A percentile compares a stretch with the other conserved stretches of the same genome.
These are phyloP conservation scores for Diachasmimorpha longicaudata DNA, from an alignment of 1,140 invertebrate species.

Conservation along the genomic window DNA sequence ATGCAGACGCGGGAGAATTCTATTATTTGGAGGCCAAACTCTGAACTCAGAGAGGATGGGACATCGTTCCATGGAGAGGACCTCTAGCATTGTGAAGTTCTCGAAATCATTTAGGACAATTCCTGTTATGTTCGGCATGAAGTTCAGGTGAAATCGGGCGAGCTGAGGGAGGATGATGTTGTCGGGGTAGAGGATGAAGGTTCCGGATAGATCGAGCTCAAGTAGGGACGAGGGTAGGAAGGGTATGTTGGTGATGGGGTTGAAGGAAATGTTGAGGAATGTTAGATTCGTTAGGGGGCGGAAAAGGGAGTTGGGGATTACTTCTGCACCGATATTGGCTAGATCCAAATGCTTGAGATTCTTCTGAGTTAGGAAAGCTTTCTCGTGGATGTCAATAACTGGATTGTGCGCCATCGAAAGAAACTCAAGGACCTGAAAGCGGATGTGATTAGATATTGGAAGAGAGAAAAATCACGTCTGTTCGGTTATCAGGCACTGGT, in stretches of 20 bases:
- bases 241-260: slow-evolving; percentile 50
- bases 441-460: neutral
- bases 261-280: slow-evolving; percentile 48
- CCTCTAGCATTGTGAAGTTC: slow-evolving; percentile 49
- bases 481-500: neutral
- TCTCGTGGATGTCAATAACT: slow-evolving; percentile 51
- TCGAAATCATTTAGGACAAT: slow-evolving; percentile 52
- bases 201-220: slow-evolving; percentile 52
- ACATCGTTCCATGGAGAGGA: slow-evolving; percentile 43
- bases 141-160: slow-evolving; percentile 42
- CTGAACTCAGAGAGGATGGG: slow-evolving; percentile 38
- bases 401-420: slow-evolving; percentile 56
- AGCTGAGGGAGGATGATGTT: slow-evolving; percentile 45
- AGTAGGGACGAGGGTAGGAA: slow-evolving; percentile 42
- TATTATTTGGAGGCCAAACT: slow-evolving; percentile 34
- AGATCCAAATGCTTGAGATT: slow-evolving; percentile 46
- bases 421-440: slow-evolving; percentile 49
- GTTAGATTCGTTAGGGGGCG: slow-evolving; percentile 46
- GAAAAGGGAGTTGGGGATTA: slow-evolving; percentile 47
- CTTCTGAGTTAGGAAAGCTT: slow-evolving; percentile 46
- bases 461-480: neutral
- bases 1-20: slow-evolving; percentile 46
- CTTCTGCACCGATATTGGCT: slow-evolving; percentile 45
- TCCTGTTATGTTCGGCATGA: slow-evolving; percentile 47
- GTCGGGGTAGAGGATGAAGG: slow-evolving; percentile 41